Evolutionary conservation across 2,113 vertebrate species (phyloP), one percentile per base, ranked within the genome.

Genomic region (Limanda limanda): DNA sequence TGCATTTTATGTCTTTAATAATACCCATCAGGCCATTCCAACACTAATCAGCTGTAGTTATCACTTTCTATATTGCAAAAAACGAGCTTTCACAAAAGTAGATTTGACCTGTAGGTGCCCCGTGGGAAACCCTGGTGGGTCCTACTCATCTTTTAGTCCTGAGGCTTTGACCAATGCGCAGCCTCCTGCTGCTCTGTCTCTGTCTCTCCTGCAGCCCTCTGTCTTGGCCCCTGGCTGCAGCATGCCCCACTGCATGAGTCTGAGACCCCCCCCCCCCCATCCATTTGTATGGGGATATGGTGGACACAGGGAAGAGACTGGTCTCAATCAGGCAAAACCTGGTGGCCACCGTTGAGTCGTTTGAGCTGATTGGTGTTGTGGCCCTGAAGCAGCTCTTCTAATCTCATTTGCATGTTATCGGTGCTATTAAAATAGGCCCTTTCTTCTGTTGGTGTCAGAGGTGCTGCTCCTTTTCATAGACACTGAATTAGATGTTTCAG

Each of bases 231-330:
- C 75, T 93, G 92, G 88, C 89, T 92, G 88, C 91, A 88, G 90
- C 91, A 92, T 91, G 92, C 66, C 71, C 75, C 78, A 89, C 83
- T 92, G 92, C 89, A 90, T 94, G 86, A 82, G 85, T 89, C 86
- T 78, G 73, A 76, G 73, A 60, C 66, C 76, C 48, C 25, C 63
- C 65, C 76, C 66, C 76, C 48, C 25, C 63, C 65, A 74, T 52
- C 24, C 27, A 55, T 81, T 76, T 65, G 55, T 40, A 77, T 31
- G 83, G 85, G 88, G 83, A 73, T 58, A 68, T 74, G 61, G 74
- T 82, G 79, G 84, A 92, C 64, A 88, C 78, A 72, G 64, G 55
- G 76, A 87, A 84, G 89, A 64, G 84, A 86, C 91, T 89, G 78
- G 90, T 89, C 74, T 81, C 69, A 84, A 76, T 84, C 80, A 52